phyloP scores from a whole-genome alignment of 2,113 vertebrate genomes.

The Anthoscopus minutus region DNA sequence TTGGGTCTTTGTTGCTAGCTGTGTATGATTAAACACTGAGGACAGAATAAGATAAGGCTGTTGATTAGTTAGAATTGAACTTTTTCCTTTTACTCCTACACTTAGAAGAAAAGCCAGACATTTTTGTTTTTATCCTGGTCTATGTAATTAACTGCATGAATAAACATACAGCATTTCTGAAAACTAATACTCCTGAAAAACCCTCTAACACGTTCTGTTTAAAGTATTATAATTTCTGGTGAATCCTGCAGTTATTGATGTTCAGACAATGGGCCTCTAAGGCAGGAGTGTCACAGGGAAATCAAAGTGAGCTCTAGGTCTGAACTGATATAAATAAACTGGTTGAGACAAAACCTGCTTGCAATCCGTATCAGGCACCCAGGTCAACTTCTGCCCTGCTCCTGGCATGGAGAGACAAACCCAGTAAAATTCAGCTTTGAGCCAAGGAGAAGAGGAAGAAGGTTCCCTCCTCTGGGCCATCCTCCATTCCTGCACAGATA shows the following conservation, averaged over 20 bases:
- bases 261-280: not conserved
- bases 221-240: not conserved
- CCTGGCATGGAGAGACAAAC: not conserved
- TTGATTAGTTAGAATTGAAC: not conserved
- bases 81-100: not conserved
- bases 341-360: not conserved
- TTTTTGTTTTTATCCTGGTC: not conserved
- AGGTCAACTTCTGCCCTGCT: not conserved
- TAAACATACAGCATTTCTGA: conserved; percentile 4
- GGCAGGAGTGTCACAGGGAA: not conserved
- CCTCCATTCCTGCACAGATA: fast-evolving
- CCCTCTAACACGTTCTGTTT: not conserved
- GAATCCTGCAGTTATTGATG: not conserved
- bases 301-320: not conserved
- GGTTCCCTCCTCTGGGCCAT: not conserved
- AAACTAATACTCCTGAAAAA: not conserved
- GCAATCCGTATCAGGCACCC: not conserved
- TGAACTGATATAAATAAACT: not conserved
- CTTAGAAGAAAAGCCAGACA: not conserved
- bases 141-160: not conserved
- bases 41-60: not conserved
- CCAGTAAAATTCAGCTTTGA: not conserved
- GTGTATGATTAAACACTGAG: not conserved
- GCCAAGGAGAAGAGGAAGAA: not conserved
- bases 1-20: not conserved